These are phyloP conservation scores for Rhodeus uyekii DNA, from an alignment of 2,797 vertebrate species.

Conservation along the genomic window DNA sequence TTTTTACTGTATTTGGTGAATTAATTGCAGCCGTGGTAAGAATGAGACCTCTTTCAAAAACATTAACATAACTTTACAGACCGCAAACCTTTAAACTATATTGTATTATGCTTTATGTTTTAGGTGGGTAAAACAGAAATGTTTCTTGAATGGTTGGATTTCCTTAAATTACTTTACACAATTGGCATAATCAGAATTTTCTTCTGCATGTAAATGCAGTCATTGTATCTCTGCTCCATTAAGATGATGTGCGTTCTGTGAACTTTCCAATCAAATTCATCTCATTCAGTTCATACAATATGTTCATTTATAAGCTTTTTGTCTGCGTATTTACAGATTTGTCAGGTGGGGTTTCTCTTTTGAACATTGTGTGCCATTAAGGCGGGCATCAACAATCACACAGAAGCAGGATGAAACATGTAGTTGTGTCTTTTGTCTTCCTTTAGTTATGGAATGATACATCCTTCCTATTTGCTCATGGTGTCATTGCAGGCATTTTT, in stretches of 20 bases:
- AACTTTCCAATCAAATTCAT: not conserved
- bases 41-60: not conserved
- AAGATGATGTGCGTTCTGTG: not conserved
- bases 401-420: not conserved
- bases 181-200: not conserved
- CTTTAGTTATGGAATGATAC: not conserved
- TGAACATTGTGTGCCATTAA: not conserved
- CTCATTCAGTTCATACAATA: not conserved
- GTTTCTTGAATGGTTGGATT: too few species aligned
- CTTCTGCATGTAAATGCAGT: not conserved
- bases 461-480: not conserved
- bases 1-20: not conserved
- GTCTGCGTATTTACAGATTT: not conserved
- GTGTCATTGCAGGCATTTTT: not conserved
- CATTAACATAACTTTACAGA: not conserved
- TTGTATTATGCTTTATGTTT: not conserved
- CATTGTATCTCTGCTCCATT: slow-evolving; percentile 1
- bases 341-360: not conserved
- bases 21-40: not conserved
- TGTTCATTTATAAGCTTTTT: not conserved
- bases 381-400: not conserved
- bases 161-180: not conserved
- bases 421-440: not conserved
- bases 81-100: not conserved
- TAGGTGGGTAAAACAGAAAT: not conserved